Percentiles rank a stretch among this genome's conserved stretches.
These are phyloP conservation scores for Atrina japonica DNA, from an alignment of 2,888 invertebrate genomes.

Conservation along the genomic window DNA sequence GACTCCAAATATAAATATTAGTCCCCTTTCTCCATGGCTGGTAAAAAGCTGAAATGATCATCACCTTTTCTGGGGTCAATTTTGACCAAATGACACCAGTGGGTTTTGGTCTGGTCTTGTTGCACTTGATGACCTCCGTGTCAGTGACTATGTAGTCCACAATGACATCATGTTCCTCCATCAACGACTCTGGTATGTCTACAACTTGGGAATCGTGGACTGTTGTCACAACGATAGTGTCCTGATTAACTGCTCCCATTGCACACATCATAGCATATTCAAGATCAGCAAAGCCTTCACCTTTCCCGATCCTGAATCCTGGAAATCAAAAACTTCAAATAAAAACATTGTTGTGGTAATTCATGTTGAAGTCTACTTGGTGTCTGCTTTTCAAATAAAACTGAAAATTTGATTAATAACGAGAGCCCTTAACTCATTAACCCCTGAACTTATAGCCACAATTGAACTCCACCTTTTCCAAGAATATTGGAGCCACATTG, in stretches of 20 bases:
- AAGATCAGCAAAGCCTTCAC: conserved; percentile 92
- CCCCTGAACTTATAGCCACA: too few species aligned
- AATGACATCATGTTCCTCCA: conserved; percentile 90
- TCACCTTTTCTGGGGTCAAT: conserved; percentile 79
- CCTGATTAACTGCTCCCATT: conserved; percentile 88
- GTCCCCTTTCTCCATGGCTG: too few species aligned
- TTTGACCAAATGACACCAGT: conserved; percentile 90
- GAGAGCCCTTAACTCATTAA: background rate
- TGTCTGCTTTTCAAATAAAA: background rate
- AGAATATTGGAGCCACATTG: too few species aligned
- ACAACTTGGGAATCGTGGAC: conserved; percentile 93
- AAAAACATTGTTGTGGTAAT: background rate
- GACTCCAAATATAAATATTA: too few species aligned
- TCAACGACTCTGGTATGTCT: conserved; percentile 87
- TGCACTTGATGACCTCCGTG: conserved; percentile 87
- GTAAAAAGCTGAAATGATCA: too few species aligned
- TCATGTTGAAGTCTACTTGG: background rate
- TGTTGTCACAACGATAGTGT: conserved; percentile 89
- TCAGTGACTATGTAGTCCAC: conserved; percentile 94
- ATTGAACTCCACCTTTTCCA: too few species aligned
- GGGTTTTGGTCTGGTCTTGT: conserved; percentile 84
- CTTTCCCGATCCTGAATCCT: conserved; percentile 92
- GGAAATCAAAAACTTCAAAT: conserved; percentile 31
- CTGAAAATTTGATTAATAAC: too few species aligned
- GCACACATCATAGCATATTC: conserved; percentile 91